Percentiles rank a stretch among this genome's conserved stretches.
Conservation (phyloP, 2,888 invertebrate genomes). For the Andricus curvator region DNA sequence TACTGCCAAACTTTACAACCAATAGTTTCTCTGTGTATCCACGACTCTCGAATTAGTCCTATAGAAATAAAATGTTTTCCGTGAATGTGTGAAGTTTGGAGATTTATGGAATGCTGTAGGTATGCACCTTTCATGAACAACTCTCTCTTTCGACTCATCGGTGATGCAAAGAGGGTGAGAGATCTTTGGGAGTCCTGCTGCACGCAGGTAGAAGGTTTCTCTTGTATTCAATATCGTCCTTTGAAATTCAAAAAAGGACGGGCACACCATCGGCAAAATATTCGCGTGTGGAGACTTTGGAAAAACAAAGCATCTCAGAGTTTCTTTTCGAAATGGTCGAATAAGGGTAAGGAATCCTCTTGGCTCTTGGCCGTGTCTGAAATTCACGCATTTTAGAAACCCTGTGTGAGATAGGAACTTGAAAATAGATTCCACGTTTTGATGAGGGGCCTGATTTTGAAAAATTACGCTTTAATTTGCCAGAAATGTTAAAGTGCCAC, state of each 20-base stretch:
- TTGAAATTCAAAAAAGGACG: slow-evolving; percentile 3
- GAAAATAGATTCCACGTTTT: not conserved
- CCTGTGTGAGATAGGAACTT: not conserved
- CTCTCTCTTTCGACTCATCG: not conserved
- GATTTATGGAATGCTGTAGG: too few relatives aligned
- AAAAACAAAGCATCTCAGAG: slow-evolving; percentile 11
- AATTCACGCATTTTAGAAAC: not conserved
- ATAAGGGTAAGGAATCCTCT: not conserved
- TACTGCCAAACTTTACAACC: too few relatives aligned
- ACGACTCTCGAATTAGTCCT: too few relatives aligned
- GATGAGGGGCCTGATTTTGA: not conserved
- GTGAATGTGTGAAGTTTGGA: too few relatives aligned
- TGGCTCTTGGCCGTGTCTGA: not conserved
- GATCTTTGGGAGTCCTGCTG: slow-evolving; percentile 1
- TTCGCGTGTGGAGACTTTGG: not conserved
- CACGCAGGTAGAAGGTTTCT: slow-evolving; percentile 13
- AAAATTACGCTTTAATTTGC: too few relatives aligned
- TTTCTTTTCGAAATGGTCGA: not conserved
- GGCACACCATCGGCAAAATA: not conserved
- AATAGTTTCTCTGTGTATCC: too few relatives aligned
- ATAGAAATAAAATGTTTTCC: too few relatives aligned
- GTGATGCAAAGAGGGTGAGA: not conserved
- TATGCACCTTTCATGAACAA: not conserved
- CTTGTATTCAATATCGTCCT: not conserved
- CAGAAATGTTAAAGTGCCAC: too few relatives aligned